These are phyloP conservation scores for Tenebrosternarchus preto DNA, from an alignment of 2,113 vertebrate species.

Conservation along the genomic window DNA sequence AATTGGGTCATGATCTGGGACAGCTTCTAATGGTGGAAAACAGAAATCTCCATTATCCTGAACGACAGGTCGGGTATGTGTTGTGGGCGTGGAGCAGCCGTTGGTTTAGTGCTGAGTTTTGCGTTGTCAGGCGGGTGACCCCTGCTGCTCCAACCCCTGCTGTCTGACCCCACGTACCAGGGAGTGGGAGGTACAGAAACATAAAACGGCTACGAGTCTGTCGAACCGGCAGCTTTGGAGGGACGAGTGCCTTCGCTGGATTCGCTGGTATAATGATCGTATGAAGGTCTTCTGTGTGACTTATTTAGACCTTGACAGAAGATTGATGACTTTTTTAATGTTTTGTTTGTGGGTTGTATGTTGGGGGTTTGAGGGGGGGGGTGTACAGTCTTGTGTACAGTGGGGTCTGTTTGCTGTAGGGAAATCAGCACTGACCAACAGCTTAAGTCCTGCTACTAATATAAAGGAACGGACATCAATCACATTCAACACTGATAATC, in stretches of 20 bases:
- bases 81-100: slow-evolving; percentile 46
- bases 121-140: slow-evolving; percentile 49
- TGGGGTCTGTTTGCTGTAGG: too few relatives aligned
- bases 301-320: too few relatives aligned
- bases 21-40: slow-evolving; percentile 54
- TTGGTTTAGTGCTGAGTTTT: slow-evolving; percentile 63
- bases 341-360: too few relatives aligned
- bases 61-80: slow-evolving; percentile 55
- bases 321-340: too few relatives aligned
- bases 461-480: too few relatives aligned
- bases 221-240: not conserved
- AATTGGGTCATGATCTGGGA: slow-evolving; percentile 59
- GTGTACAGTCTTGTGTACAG: too few relatives aligned
- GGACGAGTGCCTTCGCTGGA: not conserved
- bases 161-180: too few relatives aligned
- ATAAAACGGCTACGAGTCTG: not conserved
- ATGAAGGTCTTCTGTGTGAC: not conserved
- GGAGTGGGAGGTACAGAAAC: not conserved
- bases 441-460: too few relatives aligned
- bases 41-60: slow-evolving; percentile 72
- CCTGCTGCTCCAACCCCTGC: too few relatives aligned
- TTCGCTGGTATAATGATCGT: not conserved
- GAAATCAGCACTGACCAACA: too few relatives aligned
- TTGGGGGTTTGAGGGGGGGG: too few relatives aligned
- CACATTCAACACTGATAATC: too few relatives aligned